These are phyloP conservation scores for Cladorhizidae sp. DNA, from an alignment of 37 sponge, comb jelly and placozoan genomes.

Conservation along the genomic window DNA sequence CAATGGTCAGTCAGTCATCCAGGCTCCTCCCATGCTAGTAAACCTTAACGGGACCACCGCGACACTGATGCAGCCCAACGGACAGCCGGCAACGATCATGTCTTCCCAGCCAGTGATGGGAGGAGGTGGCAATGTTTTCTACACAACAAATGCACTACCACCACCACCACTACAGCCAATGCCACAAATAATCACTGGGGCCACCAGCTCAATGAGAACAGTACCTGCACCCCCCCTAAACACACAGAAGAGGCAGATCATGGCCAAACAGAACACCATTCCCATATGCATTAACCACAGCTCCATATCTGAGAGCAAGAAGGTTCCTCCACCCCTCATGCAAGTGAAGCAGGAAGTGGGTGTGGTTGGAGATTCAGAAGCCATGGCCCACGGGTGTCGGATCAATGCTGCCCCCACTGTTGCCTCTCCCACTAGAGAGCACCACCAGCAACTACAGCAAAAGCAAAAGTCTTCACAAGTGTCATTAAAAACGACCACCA, in stretches of 20 bases:
- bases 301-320: conserved; percentile 1
- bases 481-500: neutral
- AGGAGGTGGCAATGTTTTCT: neutral
- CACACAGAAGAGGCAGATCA: neutral
- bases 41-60: neutral
- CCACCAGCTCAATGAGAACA: neutral
- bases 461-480: neutral
- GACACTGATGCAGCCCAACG: neutral
- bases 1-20: conserved; percentile 2
- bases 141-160: conserved; percentile 2
- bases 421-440: neutral
- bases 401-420: neutral
- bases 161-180: neutral
- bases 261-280: neutral
- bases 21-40: neutral
- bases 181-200: neutral
- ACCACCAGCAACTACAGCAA: neutral
- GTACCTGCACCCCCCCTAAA: neutral
- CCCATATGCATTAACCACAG: conserved; percentile 7
- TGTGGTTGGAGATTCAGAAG: neutral
- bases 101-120: neutral
- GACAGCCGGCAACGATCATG: neutral
- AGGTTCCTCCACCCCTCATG: conserved; percentile 16
- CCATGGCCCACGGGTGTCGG: neutral
- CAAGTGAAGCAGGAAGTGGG: neutral